These are phyloP conservation scores for Dermatophagoides farinae DNA, from an alignment of 1,140 invertebrate species.

Conservation along the genomic window DNA sequence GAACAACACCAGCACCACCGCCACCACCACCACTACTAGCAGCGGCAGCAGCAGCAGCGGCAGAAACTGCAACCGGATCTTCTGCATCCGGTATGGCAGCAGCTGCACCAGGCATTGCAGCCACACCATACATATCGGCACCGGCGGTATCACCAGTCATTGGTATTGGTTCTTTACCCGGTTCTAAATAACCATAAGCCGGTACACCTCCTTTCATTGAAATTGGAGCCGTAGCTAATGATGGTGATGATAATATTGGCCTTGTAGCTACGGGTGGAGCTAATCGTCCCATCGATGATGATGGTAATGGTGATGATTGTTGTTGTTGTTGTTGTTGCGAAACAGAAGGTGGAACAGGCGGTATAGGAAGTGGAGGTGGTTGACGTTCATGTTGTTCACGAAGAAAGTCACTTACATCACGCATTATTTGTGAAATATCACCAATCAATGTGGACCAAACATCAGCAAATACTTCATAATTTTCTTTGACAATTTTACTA, in stretches of 20 bases:
- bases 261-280: background rate
- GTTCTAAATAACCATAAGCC: too few species aligned
- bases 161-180: background rate
- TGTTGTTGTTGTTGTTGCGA: background rate
- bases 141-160: background rate
- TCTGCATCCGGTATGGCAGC: too few species aligned
- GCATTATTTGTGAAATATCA: slow-evolving; percentile 36
- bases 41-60: too few species aligned
- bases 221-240: background rate
- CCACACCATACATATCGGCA: too few species aligned
- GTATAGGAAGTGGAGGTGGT: background rate
- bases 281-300: background rate
- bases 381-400: background rate
- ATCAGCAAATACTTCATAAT: slow-evolving; percentile 80
- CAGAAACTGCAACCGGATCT: too few species aligned
- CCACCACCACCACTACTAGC: too few species aligned
- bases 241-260: background rate
- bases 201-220: background rate
- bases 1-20: too few species aligned
- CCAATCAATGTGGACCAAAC: slow-evolving; percentile 86
- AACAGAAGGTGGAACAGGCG: background rate
- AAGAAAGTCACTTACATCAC: background rate
- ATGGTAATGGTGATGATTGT: too few species aligned
- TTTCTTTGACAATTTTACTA: slow-evolving; percentile 66
- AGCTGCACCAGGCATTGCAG: too few species aligned